Evolutionary conservation across 2,888 invertebrate genomes (phyloP), one percentile per base, ranked within the genome.

Genomic region (Trissolcus brochymenae): DNA sequence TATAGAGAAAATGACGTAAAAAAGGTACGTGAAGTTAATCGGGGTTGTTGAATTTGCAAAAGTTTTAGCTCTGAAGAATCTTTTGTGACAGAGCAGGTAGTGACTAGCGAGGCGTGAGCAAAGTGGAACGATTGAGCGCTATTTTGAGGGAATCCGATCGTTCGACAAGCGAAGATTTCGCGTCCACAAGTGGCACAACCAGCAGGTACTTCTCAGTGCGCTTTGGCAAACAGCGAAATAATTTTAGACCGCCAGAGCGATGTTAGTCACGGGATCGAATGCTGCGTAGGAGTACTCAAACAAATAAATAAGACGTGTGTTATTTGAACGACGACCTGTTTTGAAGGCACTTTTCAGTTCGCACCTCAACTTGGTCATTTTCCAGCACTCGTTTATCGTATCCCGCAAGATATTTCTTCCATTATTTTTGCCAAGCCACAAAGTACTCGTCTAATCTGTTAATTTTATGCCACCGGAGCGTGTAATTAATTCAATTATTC

Each of bases 171-270:
- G 54, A 65, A 71, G 72, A 79, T 71, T 77, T 35, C 66, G 61
- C 62, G 75, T 75, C 65, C 68, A 72, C 76, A 77, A 79, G 76
- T 76, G 79, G 73, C 64, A 74, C 76, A 57, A 67, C 25, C 62
- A 76, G 79, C 67, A 79, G 79, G 74, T 79, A 75, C 75, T 72
- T 75, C 54, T 71, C 68, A 68, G 74, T 66, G 55, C 41, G 64
- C 70, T 74, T 76, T 66, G 51, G 59, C 66, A 71, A 65, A 67
- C 76, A 54, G 43, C 41, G 35, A 57, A 66, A 55, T 76, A 73
- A 76, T 79, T 79, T 79, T 79, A 76, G 74, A 35, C 70, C 66
- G 50, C 59, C 54, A 51, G 55, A 79, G 64, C 62, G 68, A 76
- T 56, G 55, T 25, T 68, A 51, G 68, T 72, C 71, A 65, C 65